Percentiles rank a stretch among this genome's conserved stretches.
These are phyloP conservation scores for Ictalurus furcatus DNA, from an alignment of 2,113 vertebrate genomes.

Conservation along the genomic window DNA sequence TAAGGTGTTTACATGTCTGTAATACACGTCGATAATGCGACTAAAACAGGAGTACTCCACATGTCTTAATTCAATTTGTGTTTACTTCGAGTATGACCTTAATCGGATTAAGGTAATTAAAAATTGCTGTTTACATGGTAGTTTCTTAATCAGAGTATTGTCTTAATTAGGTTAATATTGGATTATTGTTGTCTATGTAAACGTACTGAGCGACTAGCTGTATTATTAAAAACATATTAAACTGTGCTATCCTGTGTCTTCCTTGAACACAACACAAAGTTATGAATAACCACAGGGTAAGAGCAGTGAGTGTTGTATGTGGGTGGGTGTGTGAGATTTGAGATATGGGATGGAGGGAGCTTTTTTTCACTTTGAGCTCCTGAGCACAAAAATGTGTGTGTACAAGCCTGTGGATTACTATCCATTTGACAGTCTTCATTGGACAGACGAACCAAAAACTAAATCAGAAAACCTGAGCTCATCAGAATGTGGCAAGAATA, in stretches of 20 bases:
- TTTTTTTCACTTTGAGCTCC: not conserved
- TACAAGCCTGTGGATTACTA: not conserved
- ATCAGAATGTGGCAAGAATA: slow-evolving; percentile 10
- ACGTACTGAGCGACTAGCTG: too few species aligned
- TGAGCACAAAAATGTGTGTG: not conserved
- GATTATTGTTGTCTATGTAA: too few species aligned
- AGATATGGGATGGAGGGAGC: not conserved
- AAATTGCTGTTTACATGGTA: too few species aligned
- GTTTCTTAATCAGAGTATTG: too few species aligned
- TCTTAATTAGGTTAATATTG: too few species aligned
- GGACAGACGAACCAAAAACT: not conserved
- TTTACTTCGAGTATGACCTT: too few species aligned
- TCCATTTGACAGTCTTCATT: not conserved
- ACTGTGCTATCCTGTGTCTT: not conserved
- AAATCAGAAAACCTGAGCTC: slow-evolving; percentile 21
- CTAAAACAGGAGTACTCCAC: too few species aligned
- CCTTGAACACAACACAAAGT: not conserved
- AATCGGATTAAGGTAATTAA: too few species aligned
- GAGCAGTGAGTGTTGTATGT: not conserved
- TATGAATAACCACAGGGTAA: not conserved
- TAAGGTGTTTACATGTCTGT: too few species aligned
- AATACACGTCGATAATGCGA: too few species aligned
- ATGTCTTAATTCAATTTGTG: too few species aligned
- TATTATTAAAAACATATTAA: not conserved
- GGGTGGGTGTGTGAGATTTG: not conserved